Base-by-base conservation (phyloP, 2,888 invertebrate species). In the Itoplectis maculator region DNA sequence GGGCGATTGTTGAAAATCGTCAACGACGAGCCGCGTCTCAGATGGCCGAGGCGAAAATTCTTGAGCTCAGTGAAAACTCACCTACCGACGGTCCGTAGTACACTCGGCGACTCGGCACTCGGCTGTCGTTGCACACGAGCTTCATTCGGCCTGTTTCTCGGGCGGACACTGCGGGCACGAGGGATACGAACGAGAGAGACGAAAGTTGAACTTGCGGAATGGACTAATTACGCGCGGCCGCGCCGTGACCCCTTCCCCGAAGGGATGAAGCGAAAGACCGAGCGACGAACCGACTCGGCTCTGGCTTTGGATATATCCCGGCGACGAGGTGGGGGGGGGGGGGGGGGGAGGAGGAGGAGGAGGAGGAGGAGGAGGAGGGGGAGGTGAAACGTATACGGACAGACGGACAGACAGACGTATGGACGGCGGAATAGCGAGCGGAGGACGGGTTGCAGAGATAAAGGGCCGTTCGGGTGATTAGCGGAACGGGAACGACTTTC, bases 201-300 rank as follows among this genome's bases (percentile, higher is more conserved):
- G 56, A 83, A 61, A 86, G 84, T 78, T 78, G 35, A 69, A 63
- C 66, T 84, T 77, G 76, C 70, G 84, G 81, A 85, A 86, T 85
- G 84, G 86, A 86, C 84, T 87, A 89, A 88, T 88, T 87, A 85
- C 82, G 85, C 78, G 85, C 74, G 70, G 61, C 66, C 49, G 47
- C 72, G 40, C 69, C 69, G 69, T 70, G 77, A 77, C 76, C 80
- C 45, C 72, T 76, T 47, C 73, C 13, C 59, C 59, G 69, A 68
- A 83, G 72, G 72, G 70, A 79, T 59, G 56, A 69, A 81, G 63
- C 70, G 78, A 75, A 61, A 61, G 79, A 59, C 59, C 54, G 76
- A 79, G 61, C 51, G 66, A 49, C 59, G 45, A 59, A 70, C 63
- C 47, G 54, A 54, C 56, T 2, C 29, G 68, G 63, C 18, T 77